Base-by-base conservation (phyloP, 2,113 vertebrate genomes). In the Poicephalus meyeri region DNA sequence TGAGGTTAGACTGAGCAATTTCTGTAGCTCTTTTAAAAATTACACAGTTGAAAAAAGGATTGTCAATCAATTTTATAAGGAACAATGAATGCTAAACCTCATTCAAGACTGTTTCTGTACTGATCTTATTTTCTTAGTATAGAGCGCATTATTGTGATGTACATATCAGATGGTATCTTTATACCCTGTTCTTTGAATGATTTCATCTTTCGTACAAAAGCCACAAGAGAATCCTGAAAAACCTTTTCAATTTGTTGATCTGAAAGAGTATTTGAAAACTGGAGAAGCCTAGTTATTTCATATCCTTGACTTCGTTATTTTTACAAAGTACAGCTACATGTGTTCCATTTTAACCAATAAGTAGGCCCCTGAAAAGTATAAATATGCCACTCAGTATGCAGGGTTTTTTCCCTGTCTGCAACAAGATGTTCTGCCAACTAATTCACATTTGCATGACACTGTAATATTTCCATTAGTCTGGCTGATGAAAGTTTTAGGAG, bases 371-470 rank as follows among this genome's bases (percentile, higher is more conserved):
- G 81, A 82, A 89, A 95, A 79, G 41, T 69, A 78, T 61, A 95
- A 97, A 96, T 95, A 73, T 85, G 87, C 80, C 77, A 94, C 66
- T 95, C 78, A 89, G 71, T 79, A 81, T 85, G 78, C 87, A 89
- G 66, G 7, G n/a, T 41, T 87, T 88, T 63, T 79, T 6, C 56
- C 77, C 41, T 31, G 44, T 71, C 78, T 95, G 85, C 81, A 91
- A 85, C 94, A 91, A 87, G 73, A 95, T 93, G 93, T 96, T 95
- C 94, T 96, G 89, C 95, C 89, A 96, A 61, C 78, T 61, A 72
- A 91, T 69, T 89, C 84, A 68, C 93, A 96, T 89, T 94, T 96
- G 73, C 91, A 92, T 94, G 87, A 71, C 84, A 95, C 37, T 87
- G 89, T 89, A 95, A 95, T 94, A 93, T 91, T 95, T 89, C 84